A percentile compares a stretch with the other conserved stretches of the same genome.
Evolutionary conservation across 1,140 invertebrate genomes (phyloP).

Genomic region (Druon quercuslanigerum): DNA sequence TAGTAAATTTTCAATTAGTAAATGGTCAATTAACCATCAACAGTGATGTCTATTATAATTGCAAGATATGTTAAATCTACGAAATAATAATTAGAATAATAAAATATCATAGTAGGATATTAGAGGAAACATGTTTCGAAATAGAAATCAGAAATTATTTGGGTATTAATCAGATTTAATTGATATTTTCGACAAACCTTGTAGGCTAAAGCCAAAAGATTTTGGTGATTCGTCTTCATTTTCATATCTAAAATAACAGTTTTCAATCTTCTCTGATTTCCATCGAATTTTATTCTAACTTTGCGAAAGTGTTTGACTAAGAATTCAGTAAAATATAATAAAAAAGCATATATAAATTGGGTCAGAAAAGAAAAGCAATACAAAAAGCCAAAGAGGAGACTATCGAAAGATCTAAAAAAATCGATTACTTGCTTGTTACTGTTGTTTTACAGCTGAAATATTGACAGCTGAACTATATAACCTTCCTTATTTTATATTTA

Average conservation of each 20-base stretch:
- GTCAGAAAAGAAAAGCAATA: too few relatives aligned
- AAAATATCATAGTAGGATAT: too few relatives aligned
- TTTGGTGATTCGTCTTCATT: background rate
- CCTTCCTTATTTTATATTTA: background rate
- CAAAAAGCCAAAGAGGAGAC: background rate
- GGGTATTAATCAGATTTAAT: background rate
- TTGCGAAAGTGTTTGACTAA: background rate
- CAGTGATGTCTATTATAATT: constrained; percentile 39
- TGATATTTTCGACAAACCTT: background rate
- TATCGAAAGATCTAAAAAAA: background rate
- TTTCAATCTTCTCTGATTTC: background rate
- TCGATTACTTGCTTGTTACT: background rate
- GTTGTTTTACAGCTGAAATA: background rate
- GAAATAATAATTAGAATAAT: too few relatives aligned
- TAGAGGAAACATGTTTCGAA: constrained; percentile 32
- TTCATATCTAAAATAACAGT: background rate
- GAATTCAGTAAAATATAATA: background rate
- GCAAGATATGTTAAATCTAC: constrained; percentile 7
- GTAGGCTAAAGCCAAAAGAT: background rate
- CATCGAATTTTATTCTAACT: background rate
- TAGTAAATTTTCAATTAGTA: too few relatives aligned
- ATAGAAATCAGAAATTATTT: constrained; percentile 34
- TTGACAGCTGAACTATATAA: background rate
- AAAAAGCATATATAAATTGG: background rate
- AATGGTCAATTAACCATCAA: background rate